Evolutionary conservation across 1,140 invertebrate genomes (phyloP).

Genomic region (Drosophila baimaii): DNA sequence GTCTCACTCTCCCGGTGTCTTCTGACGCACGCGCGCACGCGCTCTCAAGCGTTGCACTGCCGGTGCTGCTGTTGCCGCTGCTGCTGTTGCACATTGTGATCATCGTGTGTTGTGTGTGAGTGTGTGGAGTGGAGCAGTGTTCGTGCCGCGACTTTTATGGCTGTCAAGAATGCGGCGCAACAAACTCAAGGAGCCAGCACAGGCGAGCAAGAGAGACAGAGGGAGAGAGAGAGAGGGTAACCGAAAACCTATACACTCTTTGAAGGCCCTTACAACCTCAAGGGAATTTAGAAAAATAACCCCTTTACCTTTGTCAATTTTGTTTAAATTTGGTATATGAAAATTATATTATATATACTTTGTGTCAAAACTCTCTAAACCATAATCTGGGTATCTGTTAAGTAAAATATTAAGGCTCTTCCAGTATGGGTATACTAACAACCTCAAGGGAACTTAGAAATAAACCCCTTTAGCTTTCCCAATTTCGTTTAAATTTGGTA

Average conservation of each 20-base stretch:
- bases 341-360: not conserved
- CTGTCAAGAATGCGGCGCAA: conserved; percentile 63
- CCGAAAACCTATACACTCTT: not conserved
- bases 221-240: not conserved
- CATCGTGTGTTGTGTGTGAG: conserved; percentile 10
- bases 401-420: not conserved
- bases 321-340: not conserved
- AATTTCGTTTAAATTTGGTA: not conserved
- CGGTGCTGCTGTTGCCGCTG: too few relatives aligned
- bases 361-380: not conserved
- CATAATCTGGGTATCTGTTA: accelerated
- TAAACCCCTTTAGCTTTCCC: not conserved
- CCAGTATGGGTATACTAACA: too few relatives aligned
- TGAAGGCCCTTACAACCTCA: not conserved
- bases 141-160: conserved; percentile 60
- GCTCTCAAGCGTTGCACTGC: conserved; percentile 61
- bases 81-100: conserved; percentile 39
- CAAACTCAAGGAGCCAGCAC: conserved; percentile 18
- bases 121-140: not conserved
- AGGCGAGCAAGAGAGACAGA: not conserved
- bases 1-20: not conserved
- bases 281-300: not conserved
- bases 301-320: not conserved
- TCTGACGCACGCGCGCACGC: conserved; percentile 56
- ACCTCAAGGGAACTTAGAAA: not conserved